These are phyloP conservation scores for Papilio machaon DNA, from an alignment of 1,140 invertebrate species.

Conservation along the genomic window DNA sequence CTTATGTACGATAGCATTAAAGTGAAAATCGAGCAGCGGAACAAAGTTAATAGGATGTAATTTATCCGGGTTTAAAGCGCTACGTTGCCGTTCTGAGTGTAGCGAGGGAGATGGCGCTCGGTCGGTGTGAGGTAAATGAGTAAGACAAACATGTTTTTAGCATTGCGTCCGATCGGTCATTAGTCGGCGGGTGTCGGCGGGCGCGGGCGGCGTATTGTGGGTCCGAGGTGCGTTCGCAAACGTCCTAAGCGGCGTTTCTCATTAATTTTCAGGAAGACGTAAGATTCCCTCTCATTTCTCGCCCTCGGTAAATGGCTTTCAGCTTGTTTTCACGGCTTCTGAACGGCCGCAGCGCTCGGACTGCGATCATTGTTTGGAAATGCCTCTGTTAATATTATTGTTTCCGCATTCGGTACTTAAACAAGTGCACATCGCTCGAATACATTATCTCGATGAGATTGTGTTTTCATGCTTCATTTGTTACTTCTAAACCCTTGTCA, in stretches of 20 bases:
- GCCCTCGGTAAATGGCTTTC: conserved; percentile 67
- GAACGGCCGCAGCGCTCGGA: conserved; percentile 46
- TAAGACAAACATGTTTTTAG: conserved; percentile 68
- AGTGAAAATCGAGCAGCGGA: conserved; percentile 76
- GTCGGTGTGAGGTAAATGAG: conserved; percentile 47
- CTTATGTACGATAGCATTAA: conserved; percentile 71
- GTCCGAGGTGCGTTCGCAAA: conserved; percentile 66
- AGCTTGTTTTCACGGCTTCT: conserved; percentile 61
- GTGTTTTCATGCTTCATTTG: background rate
- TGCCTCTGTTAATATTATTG: conserved; percentile 31
- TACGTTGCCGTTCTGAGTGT: conserved; percentile 73
- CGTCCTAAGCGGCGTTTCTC: conserved; percentile 73
- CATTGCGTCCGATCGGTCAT: conserved; percentile 66
- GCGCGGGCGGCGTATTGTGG: conserved; percentile 69
- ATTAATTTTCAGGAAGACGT: conserved; percentile 79
- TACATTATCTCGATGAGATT: conserved; percentile 16
- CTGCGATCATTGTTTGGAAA: conserved; percentile 42
- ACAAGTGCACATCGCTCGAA: conserved; percentile 15
- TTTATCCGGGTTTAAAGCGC: conserved; percentile 77
- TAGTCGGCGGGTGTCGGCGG: conserved; percentile 64
- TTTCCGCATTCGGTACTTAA: background rate
- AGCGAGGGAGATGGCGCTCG: conserved; percentile 55
- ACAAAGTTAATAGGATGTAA: conserved; percentile 80
- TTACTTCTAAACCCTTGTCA: background rate
- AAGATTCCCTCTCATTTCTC: conserved; percentile 72